These are phyloP conservation scores for Helogale parvula DNA, from an alignment of 2,113 vertebrate species.

Conservation along the genomic window DNA sequence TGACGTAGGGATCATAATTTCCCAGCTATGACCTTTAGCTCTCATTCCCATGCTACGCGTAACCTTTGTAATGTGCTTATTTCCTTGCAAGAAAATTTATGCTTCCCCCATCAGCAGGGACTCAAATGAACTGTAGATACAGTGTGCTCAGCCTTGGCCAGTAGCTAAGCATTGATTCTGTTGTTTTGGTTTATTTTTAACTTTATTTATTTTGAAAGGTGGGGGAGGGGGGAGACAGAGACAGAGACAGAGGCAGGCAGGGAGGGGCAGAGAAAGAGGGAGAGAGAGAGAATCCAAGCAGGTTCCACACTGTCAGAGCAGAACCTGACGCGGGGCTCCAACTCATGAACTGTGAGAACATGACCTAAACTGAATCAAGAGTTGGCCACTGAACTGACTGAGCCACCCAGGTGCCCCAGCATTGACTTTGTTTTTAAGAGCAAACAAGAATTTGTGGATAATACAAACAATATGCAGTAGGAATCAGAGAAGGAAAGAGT, in stretches of 20 bases:
- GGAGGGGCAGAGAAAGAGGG: no score
- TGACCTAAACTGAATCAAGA: no score
- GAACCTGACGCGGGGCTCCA: no score
- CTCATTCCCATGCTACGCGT: neutral
- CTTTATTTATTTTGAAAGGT: no score
- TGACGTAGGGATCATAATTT: constrained; percentile 32
- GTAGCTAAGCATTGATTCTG: neutral
- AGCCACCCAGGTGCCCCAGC: neutral
- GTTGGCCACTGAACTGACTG: no score
- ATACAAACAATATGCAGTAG: neutral
- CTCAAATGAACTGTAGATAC: neutral
- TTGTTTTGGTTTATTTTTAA: neutral
- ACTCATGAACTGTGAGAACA: no score
- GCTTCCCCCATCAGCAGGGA: neutral
- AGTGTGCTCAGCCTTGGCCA: neutral
- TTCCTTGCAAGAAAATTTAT: constrained; percentile 48
- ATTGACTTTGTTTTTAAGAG: neutral
- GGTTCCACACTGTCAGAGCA: no score
- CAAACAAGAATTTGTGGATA: constrained; percentile 8
- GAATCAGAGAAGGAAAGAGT: neutral
- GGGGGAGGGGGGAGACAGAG: no score
- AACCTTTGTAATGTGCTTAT: constrained; percentile 37
- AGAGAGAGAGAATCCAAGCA: no score
- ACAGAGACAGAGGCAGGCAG: no score
- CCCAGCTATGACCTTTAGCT: constrained; percentile 51